Evolutionary conservation across 2,797 vertebrate genomes (phyloP), one percentile per base, ranked within the genome.

Genomic region (Valencia hispanica): DNA sequence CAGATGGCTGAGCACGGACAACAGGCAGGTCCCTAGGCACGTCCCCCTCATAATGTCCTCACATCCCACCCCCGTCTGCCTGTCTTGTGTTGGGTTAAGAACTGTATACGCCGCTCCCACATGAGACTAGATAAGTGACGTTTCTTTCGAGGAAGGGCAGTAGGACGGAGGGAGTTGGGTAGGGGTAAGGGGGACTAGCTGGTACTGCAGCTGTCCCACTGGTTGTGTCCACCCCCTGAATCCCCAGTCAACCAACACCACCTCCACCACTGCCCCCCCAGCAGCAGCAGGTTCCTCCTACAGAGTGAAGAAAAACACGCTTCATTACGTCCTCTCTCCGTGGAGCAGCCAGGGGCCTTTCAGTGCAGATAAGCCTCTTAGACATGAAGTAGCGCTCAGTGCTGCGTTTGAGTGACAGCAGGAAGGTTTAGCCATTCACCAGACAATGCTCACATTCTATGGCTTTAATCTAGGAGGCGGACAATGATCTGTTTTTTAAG

Each of bases 351-450:
- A 97, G 97, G 96, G 96, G 97, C 96, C 97, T 98, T 99, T 99
- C 97, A 99, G 96, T 93, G 95, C 96, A 99, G 98, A 99, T 99
- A 99, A 99, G 98, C 98, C 98, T 99, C 98, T 99, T 99, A 99
- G 97, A 98, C 97, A 97, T 97, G 97, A 97, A 98, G 97, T 97
- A 99, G 97, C 96, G 97, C 98, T 98, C 97, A 97, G 97, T 97
- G 97, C 97, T 96, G 95, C 95, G 94, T 97, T 97, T 99, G 98
- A 99, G 96, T 99, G 98, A 99, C 98, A 97, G 98, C 97, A 99
- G 98, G 98, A 99, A 99, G 98, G 98, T 98, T 97, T 97, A 97
- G 97, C 97, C 97, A 98, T 99, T 99, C 97, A 99, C 95, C 92
- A 94, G 96, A 99, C 98, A 99, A 99, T 99, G 96, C 97, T 95